Conservation (phyloP, 2,113 vertebrate genomes). For the Xenotilapia caudafasciata region DNA sequence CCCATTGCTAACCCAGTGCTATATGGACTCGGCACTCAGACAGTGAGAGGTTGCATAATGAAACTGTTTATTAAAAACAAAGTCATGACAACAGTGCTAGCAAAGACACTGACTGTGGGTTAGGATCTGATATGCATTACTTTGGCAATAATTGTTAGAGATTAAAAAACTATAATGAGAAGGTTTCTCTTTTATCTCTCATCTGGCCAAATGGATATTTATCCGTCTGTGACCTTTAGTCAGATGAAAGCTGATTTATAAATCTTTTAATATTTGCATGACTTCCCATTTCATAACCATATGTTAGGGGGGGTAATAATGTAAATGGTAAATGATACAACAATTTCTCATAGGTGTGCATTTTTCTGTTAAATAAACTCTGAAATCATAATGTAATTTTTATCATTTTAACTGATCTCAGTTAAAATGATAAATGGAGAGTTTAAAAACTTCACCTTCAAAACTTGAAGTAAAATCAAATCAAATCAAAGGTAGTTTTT, state of each 20-base stretch:
- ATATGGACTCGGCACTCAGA: conserved; percentile 47
- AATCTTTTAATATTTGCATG: background rate
- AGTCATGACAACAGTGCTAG: background rate
- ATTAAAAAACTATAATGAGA: background rate
- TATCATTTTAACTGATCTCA: background rate
- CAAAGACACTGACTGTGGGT: background rate
- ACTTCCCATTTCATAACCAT: background rate
- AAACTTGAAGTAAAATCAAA: background rate
- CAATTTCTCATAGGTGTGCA: background rate
- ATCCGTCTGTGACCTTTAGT: background rate
- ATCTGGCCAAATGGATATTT: background rate
- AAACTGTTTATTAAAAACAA: conserved; percentile 17
- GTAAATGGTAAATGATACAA: background rate
- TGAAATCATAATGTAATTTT: background rate
- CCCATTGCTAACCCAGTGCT: conserved; percentile 41
- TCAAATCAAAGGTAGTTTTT: background rate
- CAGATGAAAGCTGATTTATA: background rate
- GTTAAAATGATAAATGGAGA: too few species aligned
- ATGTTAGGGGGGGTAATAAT: background rate
- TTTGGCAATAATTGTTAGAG: background rate
- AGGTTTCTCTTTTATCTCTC: background rate
- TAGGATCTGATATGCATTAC: background rate
- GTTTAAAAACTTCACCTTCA: background rate
- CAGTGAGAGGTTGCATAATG: conserved; percentile 24
- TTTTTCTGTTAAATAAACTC: background rate